phyloP scores from a whole-genome alignment of 2,797 vertebrate species.

The Macroramphosus scolopax region DNA sequence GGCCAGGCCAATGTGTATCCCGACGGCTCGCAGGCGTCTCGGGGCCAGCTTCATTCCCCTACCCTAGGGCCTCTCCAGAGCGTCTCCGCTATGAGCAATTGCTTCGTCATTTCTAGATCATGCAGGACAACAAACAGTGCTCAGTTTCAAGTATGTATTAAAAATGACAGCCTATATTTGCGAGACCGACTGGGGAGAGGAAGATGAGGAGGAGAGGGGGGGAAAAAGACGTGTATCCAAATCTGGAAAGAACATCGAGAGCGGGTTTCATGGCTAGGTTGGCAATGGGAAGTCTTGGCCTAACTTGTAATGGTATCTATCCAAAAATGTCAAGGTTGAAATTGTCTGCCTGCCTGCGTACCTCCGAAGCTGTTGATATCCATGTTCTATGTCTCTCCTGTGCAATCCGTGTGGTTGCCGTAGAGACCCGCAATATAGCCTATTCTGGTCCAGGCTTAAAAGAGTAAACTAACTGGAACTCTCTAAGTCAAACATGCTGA shows the following conservation, averaged over 20 bases:
- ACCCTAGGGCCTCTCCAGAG: constrained; percentile 56
- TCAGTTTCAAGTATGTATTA: constrained; percentile 59
- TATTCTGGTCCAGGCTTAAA: constrained; percentile 42
- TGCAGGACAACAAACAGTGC: constrained; percentile 42
- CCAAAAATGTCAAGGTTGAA: constrained; percentile 59
- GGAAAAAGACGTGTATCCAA: constrained; percentile 25
- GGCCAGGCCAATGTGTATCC: constrained; percentile 72
- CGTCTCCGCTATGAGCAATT: constrained; percentile 44
- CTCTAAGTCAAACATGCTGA: constrained; percentile 32
- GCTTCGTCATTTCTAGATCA: constrained; percentile 63
- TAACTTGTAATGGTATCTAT: constrained; percentile 42
- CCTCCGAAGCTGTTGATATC: constrained; percentile 26
- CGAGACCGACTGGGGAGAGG: constrained; percentile 39
- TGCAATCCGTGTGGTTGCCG: constrained; percentile 44
- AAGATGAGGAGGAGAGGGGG: constrained; percentile 2
- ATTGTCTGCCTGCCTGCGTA: constrained; percentile 39
- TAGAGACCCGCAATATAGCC: constrained; percentile 40
- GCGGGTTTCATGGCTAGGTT: constrained; percentile 47
- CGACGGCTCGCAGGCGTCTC: constrained; percentile 76
- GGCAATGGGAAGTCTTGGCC: constrained; percentile 59
- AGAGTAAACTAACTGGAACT: constrained; percentile 45
- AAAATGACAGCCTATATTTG: constrained; percentile 60
- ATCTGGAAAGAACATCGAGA: constrained; percentile 57
- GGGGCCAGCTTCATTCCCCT: constrained; percentile 63
- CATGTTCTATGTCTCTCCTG: constrained; percentile 38